phyloP scores from a whole-genome alignment of 2,113 vertebrate genomes.

The Pollimyrus isidori region DNA sequence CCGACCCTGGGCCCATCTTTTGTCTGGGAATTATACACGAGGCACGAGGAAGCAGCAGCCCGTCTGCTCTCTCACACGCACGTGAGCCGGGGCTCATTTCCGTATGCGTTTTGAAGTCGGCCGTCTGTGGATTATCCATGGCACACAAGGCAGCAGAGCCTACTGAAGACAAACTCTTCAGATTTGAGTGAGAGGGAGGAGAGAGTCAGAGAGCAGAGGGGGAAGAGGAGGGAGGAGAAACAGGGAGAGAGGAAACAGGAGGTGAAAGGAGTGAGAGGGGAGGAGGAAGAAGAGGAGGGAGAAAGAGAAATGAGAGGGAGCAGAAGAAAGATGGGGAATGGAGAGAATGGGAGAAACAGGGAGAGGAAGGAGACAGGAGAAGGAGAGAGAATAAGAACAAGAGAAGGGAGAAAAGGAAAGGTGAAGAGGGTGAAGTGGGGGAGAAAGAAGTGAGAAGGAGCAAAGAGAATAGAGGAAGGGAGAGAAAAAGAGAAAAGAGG shows the following conservation, averaged over 20 bases:
- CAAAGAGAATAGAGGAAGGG: neutral
- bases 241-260: neutral
- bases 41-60: neutral
- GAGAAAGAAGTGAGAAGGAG: neutral
- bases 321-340: neutral
- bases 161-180: neutral
- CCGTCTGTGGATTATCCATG: conserved; percentile 6
- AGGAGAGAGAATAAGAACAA: neutral
- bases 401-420: neutral
- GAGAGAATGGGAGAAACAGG: neutral
- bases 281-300: neutral
- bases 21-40: neutral
- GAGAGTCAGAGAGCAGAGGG: neutral
- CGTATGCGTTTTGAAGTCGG: neutral
- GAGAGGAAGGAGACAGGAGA: neutral
- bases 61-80: neutral
- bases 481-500: neutral
- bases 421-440: neutral
- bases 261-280: neutral
- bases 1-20: neutral
- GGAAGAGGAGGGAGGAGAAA: neutral
- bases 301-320: neutral
- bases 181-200: neutral
- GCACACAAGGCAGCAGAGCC: neutral
- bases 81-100: neutral